Evolutionary conservation across 2,113 vertebrate genomes (phyloP).

Genomic region (Elanus axillaris): DNA sequence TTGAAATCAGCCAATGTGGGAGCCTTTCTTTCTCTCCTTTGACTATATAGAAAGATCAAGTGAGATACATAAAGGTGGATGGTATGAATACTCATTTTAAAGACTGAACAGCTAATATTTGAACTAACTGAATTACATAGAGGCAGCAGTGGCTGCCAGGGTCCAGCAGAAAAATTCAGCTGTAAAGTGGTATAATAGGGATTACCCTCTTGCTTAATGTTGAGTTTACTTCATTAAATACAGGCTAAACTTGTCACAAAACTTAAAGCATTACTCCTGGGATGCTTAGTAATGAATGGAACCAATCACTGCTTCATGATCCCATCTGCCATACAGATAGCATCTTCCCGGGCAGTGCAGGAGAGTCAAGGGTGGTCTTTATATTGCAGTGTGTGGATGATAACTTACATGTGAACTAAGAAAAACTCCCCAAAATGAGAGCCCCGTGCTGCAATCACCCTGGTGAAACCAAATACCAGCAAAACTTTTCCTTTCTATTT

Average conservation of each 20-base stretch:
- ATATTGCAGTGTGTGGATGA: neutral
- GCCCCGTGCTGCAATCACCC: neutral
- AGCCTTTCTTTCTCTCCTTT: neutral
- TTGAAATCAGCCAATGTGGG: neutral
- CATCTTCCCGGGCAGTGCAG: neutral
- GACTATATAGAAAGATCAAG: neutral
- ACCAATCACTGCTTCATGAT: neutral
- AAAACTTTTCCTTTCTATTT: slow-evolving; percentile 37
- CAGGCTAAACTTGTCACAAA: neutral
- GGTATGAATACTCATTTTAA: neutral
- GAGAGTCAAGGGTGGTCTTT: neutral
- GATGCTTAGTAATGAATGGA: neutral
- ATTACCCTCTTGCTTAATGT: neutral
- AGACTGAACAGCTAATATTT: neutral
- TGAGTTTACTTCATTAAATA: neutral
- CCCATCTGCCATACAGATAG: neutral
- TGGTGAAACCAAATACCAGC: neutral
- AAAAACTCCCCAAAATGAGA: neutral
- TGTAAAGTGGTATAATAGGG: neutral
- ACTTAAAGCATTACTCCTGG: neutral
- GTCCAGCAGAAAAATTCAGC: neutral
- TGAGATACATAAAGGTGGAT: neutral
- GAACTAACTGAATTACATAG: neutral
- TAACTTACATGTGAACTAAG: neutral
- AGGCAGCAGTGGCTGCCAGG: neutral